Conservation (phyloP, 2,797 vertebrate species). For the Tolypeutes matacus region DNA sequence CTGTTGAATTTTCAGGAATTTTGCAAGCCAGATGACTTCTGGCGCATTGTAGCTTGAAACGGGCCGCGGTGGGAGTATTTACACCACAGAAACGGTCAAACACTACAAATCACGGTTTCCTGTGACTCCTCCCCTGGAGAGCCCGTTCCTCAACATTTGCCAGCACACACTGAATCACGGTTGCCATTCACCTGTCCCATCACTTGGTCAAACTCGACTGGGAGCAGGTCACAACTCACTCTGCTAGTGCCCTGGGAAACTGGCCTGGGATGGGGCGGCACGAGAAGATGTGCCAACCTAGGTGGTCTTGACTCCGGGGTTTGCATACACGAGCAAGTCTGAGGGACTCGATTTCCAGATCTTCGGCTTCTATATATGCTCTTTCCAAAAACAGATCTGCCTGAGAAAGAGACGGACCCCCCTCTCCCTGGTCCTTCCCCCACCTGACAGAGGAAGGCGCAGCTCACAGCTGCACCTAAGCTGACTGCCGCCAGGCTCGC, state of each 20-base stretch:
- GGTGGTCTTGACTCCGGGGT: not conserved
- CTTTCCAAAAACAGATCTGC: not conserved
- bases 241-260: not conserved
- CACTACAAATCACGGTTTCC: not conserved
- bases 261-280: not conserved
- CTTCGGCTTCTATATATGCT: not conserved
- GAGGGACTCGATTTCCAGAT: not conserved
- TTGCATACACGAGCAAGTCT: not conserved
- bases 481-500: not conserved
- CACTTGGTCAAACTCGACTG: not conserved
- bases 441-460: not conserved
- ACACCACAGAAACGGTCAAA: not conserved
- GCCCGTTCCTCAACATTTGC: not conserved
- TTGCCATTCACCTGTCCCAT: not conserved
- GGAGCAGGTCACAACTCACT: not conserved
- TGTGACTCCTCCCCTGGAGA: not conserved
- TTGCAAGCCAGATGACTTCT: not conserved
- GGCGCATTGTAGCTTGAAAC: not conserved
- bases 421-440: not conserved
- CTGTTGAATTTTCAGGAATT: constrained; percentile 17
- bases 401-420: not conserved
- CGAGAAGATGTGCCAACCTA: not conserved
- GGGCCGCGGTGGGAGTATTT: not conserved
- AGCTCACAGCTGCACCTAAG: not conserved
- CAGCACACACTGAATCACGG: not conserved